Percentiles rank a stretch among this genome's conserved stretches.
These are phyloP conservation scores for Dromiciops gliroides DNA, from an alignment of 2,113 vertebrate species.

Conservation along the genomic window DNA sequence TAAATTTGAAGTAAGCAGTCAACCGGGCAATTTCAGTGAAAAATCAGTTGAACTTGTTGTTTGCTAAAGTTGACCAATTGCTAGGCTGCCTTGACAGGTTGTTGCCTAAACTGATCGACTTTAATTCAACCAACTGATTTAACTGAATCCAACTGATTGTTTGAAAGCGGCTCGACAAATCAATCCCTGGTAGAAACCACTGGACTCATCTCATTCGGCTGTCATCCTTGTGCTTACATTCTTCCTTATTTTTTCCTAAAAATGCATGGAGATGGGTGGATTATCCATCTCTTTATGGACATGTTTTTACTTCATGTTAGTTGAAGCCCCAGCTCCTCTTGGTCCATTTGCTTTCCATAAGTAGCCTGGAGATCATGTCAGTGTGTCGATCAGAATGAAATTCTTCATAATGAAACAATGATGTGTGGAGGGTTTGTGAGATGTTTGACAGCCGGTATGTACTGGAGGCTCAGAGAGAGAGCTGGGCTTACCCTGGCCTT, in stretches of 20 bases:
- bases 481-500: neutral
- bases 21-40: neutral
- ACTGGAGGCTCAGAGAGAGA: neutral
- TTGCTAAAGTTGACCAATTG: neutral
- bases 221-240: neutral
- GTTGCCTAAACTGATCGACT: neutral
- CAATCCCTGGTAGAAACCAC: neutral
- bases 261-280: neutral
- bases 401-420: neutral
- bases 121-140: neutral
- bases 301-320: slow-evolving; percentile 43
- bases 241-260: neutral
- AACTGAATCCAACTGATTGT: neutral
- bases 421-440: neutral
- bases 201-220: neutral
- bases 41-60: slow-evolving; percentile 15
- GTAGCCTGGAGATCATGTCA: neutral
- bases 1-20: neutral
- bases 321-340: neutral
- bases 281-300: neutral
- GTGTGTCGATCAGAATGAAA: neutral
- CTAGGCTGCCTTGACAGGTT: neutral
- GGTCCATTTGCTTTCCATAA: neutral
- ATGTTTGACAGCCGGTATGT: neutral
- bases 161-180: neutral